These are phyloP conservation scores for Syrrhaptes paradoxus DNA, from an alignment of 2,113 vertebrate species.

Conservation along the genomic window DNA sequence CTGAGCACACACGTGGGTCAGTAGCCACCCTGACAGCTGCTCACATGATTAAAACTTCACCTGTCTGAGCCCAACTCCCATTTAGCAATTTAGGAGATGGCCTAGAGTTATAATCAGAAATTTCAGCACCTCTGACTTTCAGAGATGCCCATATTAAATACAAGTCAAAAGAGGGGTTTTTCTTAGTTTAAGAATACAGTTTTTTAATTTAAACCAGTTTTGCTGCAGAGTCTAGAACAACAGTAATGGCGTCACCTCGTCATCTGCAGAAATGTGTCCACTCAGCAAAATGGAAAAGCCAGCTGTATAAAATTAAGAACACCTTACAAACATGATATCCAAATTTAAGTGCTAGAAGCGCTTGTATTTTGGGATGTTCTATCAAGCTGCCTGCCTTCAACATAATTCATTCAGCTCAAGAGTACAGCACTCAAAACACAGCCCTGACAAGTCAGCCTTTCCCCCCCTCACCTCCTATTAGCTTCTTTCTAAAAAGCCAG, in stretches of 20 bases:
- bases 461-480: neutral
- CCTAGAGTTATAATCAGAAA: neutral
- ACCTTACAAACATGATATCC: neutral
- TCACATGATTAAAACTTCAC: accelerated
- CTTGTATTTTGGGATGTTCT: neutral
- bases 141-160: neutral
- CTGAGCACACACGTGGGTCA: neutral
- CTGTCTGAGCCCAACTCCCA: neutral
- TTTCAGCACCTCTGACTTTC: neutral
- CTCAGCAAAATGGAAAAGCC: neutral
- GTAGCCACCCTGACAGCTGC: neutral
- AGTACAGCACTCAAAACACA: neutral
- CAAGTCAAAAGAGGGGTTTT: neutral
- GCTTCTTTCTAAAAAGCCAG: neutral
- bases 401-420: accelerated
- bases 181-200: neutral
- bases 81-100: neutral
- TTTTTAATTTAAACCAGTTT: neutral
- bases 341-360: neutral
- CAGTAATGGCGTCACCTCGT: neutral
- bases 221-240: neutral
- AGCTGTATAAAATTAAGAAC: neutral
- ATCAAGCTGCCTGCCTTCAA: neutral
- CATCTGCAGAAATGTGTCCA: accelerated
- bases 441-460: neutral